Evolutionary conservation across 2,113 vertebrate genomes (phyloP).

Genomic region (Bos taurus): ARS-UCD2.0 NC_037352.1:21177501-21178000

Average conservation of each 20-base stretch:
- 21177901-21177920: not conserved
- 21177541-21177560: not conserved
- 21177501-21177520: accelerated
- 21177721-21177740: not conserved
- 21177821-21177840: not conserved
- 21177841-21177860: not conserved
- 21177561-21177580: not conserved
- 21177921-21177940: not conserved
- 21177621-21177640: not conserved
- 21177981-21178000: not conserved
- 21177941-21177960: not conserved
- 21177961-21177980: not conserved
- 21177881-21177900: not conserved
- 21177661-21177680: not conserved
- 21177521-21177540: not conserved
- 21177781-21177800: not conserved
- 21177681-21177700: not conserved
- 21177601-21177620: not conserved
- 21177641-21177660: not conserved
- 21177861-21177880: not conserved
- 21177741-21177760: not conserved
- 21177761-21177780: not conserved
- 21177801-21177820: not conserved
- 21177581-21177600: not conserved
- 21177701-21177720: not conserved